Evolutionary conservation across 1,140 invertebrate genomes (phyloP).

Genomic region (Drosophila chauvacae): DNA sequence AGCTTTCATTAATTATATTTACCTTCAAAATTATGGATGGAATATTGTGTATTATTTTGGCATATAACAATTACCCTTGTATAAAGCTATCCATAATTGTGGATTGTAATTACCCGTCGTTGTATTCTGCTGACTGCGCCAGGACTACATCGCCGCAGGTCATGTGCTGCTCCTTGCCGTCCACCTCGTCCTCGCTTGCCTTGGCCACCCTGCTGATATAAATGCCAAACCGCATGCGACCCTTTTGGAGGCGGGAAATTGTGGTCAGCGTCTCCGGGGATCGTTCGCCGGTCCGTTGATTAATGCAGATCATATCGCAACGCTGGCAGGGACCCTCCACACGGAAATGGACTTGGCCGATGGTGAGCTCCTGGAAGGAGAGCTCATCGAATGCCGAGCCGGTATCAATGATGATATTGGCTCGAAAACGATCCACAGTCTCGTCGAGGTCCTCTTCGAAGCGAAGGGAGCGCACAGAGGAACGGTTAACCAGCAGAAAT

Average conservation of each 20-base stretch:
- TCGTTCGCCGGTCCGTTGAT: conserved; percentile 92
- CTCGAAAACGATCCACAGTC: conserved; percentile 88
- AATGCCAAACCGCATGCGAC: conserved; percentile 92
- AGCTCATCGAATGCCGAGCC: conserved; percentile 90
- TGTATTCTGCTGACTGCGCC: conserved; percentile 1
- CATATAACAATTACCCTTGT: too few relatives aligned
- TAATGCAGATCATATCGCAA: conserved; percentile 97
- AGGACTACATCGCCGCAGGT: conserved; percentile 50
- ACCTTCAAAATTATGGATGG: neutral
- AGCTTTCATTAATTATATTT: neutral
- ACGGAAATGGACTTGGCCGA: conserved; percentile 87
- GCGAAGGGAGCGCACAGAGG: conserved; percentile 89
- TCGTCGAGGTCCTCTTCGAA: conserved; percentile 86
- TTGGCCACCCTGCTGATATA: conserved; percentile 85
- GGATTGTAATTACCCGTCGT: neutral
- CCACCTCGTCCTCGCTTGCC: neutral
- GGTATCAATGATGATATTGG: conserved; percentile 88
- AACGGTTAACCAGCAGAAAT: conserved; percentile 92
- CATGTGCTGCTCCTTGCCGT: conserved; percentile 21
- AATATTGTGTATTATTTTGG: neutral
- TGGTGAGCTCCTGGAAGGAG: conserved; percentile 88
- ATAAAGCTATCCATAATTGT: neutral
- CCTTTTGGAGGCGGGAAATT: conserved; percentile 89
- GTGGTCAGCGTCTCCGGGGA: conserved; percentile 94
- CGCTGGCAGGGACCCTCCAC: conserved; percentile 92